Conservation (phyloP, 1,140 invertebrate genomes). For the Bombus balteatus region DNA sequence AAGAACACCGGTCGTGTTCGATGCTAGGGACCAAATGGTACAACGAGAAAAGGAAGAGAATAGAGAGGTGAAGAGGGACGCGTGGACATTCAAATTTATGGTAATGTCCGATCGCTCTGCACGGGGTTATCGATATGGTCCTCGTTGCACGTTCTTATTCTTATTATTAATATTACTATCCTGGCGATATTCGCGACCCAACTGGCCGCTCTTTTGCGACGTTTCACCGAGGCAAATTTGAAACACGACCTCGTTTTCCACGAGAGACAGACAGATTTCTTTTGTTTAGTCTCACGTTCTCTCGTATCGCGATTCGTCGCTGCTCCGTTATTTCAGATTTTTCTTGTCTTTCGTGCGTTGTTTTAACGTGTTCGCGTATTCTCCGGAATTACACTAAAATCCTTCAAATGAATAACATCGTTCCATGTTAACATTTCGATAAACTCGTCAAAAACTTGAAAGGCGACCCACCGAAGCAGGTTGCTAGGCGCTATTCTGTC, state of each 20-base stretch:
- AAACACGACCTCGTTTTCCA: not conserved
- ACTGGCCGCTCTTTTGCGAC: not conserved
- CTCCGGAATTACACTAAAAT: too few relatives aligned
- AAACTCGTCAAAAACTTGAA: too few relatives aligned
- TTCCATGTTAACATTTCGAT: too few relatives aligned
- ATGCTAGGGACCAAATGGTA: not conserved
- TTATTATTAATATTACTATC: conserved; percentile 64
- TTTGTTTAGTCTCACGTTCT: not conserved
- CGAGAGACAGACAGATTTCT: not conserved
- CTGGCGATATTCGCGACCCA: conserved; percentile 34
- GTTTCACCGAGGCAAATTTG: not conserved
- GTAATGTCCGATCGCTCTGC: conserved; percentile 74
- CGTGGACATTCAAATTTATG: conserved; percentile 82
- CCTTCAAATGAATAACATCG: too few relatives aligned
- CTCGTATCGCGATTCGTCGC: conserved; percentile 11
- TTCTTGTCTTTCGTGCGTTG: not conserved
- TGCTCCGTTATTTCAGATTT: not conserved
- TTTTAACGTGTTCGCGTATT: fast-evolving
- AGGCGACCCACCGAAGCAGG: not conserved
- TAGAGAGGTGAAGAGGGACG: conserved; percentile 17
- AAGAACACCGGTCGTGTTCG: not conserved
- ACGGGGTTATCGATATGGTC: conserved; percentile 77
- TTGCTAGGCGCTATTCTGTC: too few relatives aligned
- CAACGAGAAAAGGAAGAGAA: not conserved
- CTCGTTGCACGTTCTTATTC: conserved; percentile 52